phyloP scores from a whole-genome alignment of 2,888 invertebrate genomes.

The Tetropium fuscum region DNA sequence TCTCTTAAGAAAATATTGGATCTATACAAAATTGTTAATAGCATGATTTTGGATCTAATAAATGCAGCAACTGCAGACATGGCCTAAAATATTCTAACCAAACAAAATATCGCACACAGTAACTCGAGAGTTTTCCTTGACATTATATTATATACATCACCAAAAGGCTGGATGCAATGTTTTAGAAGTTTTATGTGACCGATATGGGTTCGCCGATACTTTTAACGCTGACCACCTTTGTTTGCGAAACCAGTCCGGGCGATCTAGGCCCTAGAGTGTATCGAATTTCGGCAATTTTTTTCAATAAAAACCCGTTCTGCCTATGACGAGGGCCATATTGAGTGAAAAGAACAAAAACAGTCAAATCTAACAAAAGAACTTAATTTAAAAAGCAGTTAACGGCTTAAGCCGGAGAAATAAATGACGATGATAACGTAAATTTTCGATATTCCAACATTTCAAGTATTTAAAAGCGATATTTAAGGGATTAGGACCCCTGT shows the following conservation, averaged over 20 bases:
- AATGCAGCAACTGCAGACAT: no score
- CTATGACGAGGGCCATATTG: constrained; percentile 10
- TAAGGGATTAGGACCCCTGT: constrained; percentile 36
- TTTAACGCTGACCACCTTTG: background rate
- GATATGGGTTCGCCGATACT: background rate
- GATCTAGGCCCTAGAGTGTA: constrained; percentile 25
- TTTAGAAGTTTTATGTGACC: no score
- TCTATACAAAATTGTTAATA: no score
- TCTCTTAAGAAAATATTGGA: no score
- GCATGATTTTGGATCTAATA: no score
- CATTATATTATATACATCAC: no score
- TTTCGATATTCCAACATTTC: constrained; percentile 22
- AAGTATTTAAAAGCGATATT: constrained; percentile 28
- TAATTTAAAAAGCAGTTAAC: constrained; percentile 36
- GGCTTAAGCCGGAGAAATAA: constrained; percentile 25
- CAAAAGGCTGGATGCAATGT: no score
- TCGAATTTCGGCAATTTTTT: constrained; percentile 37
- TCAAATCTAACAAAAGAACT: constrained; percentile 35
- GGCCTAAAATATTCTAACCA: no score
- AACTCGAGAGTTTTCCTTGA: no score
- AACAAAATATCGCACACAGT: no score
- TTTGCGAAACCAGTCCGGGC: background rate
- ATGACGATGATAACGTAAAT: constrained; percentile 29
- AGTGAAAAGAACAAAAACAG: constrained; percentile 28
- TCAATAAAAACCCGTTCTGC: constrained; percentile 36